Conservation (phyloP, 2,888 invertebrate genomes). For the Sinopyrophorus schimmeli region DNA sequence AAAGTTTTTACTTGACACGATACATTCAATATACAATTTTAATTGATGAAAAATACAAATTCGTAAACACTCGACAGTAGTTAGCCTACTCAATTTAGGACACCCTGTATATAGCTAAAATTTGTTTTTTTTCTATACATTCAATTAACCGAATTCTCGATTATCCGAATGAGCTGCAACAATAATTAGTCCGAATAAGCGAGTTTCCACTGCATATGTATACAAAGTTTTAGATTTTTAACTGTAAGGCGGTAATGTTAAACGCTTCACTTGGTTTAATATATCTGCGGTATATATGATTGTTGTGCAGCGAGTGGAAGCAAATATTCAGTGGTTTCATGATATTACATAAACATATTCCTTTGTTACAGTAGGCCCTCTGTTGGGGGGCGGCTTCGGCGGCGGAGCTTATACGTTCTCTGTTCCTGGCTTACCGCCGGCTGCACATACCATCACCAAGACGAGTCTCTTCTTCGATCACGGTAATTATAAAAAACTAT, state of each 20-base stretch:
- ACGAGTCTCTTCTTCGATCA: constrained; percentile 55
- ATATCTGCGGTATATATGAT: constrained; percentile 24
- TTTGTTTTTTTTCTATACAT: no score
- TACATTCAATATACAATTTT: no score
- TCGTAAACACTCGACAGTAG: no score
- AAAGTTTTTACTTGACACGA: no score
- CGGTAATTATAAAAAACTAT: constrained; percentile 49
- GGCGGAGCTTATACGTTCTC: constrained; percentile 53
- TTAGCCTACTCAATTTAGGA: no score
- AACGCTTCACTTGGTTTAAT: constrained; percentile 33
- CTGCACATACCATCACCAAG: constrained; percentile 52
- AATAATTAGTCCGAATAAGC: no score
- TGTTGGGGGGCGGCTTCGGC: constrained; percentile 51
- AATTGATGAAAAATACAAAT: no score
- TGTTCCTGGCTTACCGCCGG: constrained; percentile 51
- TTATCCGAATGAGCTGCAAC: no score
- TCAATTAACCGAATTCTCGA: no score
- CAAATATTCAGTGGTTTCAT: constrained; percentile 35
- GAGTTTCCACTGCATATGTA: no score
- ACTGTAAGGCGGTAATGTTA: constrained; percentile 12
- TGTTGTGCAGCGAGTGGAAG: constrained; percentile 38
- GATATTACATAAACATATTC: constrained; percentile 41
- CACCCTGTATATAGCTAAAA: no score
- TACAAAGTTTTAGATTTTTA: no score
- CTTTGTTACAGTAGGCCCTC: constrained; percentile 55